Conservation (phyloP, 2,888 invertebrate genomes). For the Dasypolia templi region DNA sequence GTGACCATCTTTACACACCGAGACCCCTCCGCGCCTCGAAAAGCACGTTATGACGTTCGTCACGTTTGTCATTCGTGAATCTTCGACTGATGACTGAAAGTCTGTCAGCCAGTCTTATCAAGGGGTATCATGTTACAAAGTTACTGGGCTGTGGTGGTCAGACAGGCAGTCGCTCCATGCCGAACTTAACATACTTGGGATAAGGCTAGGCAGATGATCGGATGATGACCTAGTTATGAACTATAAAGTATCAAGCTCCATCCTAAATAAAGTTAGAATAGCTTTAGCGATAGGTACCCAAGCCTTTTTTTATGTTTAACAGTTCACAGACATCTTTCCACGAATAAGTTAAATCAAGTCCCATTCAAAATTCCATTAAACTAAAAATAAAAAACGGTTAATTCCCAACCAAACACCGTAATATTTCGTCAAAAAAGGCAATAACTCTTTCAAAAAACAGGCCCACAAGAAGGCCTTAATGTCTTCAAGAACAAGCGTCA, state of each 20-base stretch:
- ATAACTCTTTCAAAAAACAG: constrained; percentile 18
- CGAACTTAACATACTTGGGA: not conserved
- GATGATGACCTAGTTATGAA: not conserved
- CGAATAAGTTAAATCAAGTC: not conserved
- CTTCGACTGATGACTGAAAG: not conserved
- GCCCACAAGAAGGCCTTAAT: constrained; percentile 2
- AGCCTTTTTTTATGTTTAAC: not conserved
- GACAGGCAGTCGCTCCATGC: not conserved
- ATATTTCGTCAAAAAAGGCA: constrained; percentile 12
- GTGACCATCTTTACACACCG: not conserved
- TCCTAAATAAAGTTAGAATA: not conserved
- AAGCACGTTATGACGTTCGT: not conserved
- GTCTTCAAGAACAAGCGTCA: constrained; percentile 21
- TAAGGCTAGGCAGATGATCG: not conserved
- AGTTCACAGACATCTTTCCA: not conserved
- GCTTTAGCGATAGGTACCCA: not conserved
- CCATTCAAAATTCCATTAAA: constrained; percentile 17
- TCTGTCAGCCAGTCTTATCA: not conserved
- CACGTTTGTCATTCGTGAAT: not conserved
- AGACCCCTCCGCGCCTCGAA: not conserved
- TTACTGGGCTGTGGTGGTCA: not conserved
- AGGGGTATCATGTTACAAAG: not conserved
- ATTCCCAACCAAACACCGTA: constrained; percentile 32
- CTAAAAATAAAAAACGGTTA: constrained; percentile 16
- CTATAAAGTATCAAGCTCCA: not conserved